phyloP scores from a whole-genome alignment of 2,888 invertebrate genomes.

The Drosophila rellima region DNA sequence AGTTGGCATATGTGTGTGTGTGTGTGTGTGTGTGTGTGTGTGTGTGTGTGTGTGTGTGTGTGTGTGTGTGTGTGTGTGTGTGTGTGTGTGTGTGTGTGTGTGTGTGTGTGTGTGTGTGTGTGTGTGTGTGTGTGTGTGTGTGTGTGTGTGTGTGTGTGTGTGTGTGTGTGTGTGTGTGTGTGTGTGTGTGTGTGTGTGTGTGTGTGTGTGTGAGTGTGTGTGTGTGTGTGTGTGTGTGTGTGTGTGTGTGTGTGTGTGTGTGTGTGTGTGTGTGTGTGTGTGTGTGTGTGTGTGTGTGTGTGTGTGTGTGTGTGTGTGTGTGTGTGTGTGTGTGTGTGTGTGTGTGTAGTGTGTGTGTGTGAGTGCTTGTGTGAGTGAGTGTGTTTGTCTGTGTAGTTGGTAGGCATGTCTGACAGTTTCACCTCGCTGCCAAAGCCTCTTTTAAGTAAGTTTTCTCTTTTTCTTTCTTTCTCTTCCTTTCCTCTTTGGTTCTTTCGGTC shows the following conservation, averaged over 20 bases:
- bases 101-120: too few species aligned
- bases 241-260: constrained; percentile 1
- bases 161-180: constrained; percentile 8
- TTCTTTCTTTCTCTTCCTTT: constrained; percentile 15
- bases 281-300: background rate
- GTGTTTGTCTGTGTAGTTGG: constrained; percentile 14
- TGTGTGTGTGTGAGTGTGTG: constrained; percentile 11
- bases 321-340: constrained; percentile 9
- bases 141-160: background rate
- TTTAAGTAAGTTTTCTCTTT: constrained; percentile 30
- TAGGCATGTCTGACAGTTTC: constrained; percentile 36
- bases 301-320: constrained; percentile 10
- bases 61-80: constrained; percentile 6
- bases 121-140: constrained; percentile 9
- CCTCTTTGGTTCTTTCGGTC: constrained; percentile 3
- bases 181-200: background rate
- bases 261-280: constrained; percentile 2
- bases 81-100: too few species aligned
- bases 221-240: constrained; percentile 11
- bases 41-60: constrained; percentile 9
- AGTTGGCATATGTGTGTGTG: constrained; percentile 20
- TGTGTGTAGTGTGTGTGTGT: background rate
- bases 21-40: constrained; percentile 4
- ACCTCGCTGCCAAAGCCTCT: constrained; percentile 42
- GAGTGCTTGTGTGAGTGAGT: background rate